Evolutionary conservation across 2,113 vertebrate genomes (phyloP).

Genomic region (Tachuris rubrigastra): DNA sequence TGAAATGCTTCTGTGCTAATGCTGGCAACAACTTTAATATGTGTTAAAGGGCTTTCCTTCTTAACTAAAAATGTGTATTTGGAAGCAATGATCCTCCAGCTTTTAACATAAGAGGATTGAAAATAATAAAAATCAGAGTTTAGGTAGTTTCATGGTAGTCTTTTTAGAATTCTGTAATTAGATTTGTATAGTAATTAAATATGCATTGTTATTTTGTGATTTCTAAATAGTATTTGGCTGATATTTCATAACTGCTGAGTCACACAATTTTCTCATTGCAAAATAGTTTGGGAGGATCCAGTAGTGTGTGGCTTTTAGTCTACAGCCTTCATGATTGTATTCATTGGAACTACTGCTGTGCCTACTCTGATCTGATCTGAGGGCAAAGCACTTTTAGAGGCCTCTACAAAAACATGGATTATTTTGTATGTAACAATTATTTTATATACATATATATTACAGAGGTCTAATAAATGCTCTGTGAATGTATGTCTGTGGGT

Average conservation of each 20-base stretch:
- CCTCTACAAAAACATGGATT: neutral
- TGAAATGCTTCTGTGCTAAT: slow-evolving; percentile 56
- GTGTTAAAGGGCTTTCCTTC: slow-evolving; percentile 60
- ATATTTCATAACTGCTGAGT: neutral
- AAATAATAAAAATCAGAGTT: slow-evolving; percentile 33
- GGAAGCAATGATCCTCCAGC: slow-evolving; percentile 41
- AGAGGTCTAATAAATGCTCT: neutral
- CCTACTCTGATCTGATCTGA: neutral
- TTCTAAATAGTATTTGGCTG: neutral
- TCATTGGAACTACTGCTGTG: neutral
- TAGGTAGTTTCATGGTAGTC: slow-evolving; percentile 20
- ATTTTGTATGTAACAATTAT: neutral
- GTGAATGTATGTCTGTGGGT: neutral
- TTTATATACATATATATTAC: neutral
- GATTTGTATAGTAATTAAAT: slow-evolving; percentile 16
- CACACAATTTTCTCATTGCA: slow-evolving; percentile 1
- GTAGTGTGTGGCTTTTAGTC: neutral
- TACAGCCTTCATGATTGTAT: neutral
- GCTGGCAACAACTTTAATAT: slow-evolving; percentile 50
- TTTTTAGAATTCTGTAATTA: slow-evolving; percentile 17
- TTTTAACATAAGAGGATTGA: slow-evolving; percentile 45
- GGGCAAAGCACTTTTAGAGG: neutral
- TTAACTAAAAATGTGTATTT: slow-evolving; percentile 47
- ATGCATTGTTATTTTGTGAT: neutral
- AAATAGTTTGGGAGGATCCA: neutral